Evolutionary conservation across 2,113 vertebrate species (phyloP).

Genomic region (Pogonocichla stellata): DNA sequence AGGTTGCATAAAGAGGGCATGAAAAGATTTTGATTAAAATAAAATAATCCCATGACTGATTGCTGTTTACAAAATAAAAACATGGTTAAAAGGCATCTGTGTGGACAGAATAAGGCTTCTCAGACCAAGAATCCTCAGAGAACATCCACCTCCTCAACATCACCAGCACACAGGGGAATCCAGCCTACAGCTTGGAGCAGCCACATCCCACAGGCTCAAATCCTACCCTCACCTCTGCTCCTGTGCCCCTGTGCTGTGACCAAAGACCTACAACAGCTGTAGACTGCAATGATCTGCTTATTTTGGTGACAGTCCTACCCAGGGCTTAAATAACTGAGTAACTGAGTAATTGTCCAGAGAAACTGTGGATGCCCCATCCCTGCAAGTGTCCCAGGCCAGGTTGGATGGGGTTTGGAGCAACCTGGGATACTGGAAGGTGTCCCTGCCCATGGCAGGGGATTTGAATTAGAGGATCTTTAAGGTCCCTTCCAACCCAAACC

Average conservation of each 20-base stretch:
- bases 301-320: not conserved
- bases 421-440: not conserved
- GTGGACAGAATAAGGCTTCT: not conserved
- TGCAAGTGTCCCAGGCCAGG: not conserved
- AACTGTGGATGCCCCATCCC: not conserved
- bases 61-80: not conserved
- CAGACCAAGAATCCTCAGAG: not conserved
- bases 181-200: not conserved
- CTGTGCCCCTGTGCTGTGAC: accelerated
- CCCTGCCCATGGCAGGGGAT: not conserved
- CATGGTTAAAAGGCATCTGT: not conserved
- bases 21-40: not conserved
- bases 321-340: not conserved
- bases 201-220: not conserved
- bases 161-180: not conserved
- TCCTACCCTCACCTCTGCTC: not conserved
- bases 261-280: not conserved
- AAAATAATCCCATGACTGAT: not conserved
- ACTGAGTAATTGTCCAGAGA: not conserved
- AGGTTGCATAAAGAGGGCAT: not conserved
- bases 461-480: not conserved
- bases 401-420: not conserved
- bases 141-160: not conserved
- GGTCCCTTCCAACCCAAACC: not conserved
- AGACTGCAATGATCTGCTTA: not conserved